Evolutionary conservation across 37 sponge, comb jelly and placozoan genomes (phyloP).

Genomic region (Dysidea cf. avara): DNA sequence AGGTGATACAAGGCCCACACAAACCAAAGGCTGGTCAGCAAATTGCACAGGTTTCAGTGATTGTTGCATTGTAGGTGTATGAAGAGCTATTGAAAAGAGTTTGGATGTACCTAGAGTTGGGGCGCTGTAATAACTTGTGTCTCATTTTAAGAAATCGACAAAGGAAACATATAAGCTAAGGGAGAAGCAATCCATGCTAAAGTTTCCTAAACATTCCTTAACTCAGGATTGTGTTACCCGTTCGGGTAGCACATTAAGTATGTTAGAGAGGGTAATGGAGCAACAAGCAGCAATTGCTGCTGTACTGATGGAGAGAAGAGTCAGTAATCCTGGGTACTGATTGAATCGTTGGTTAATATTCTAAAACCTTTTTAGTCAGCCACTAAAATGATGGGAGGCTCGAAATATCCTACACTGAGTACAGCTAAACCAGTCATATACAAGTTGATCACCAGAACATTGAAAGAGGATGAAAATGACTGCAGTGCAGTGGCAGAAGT

Average conservation of each 20-base stretch:
- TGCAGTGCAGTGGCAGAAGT: not conserved
- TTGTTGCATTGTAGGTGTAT: too few relatives aligned
- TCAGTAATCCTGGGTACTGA: not conserved
- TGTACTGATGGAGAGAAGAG: conserved; percentile 2
- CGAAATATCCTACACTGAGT: conserved; percentile 1
- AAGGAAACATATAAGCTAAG: conserved; percentile 18
- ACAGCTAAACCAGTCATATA: not conserved
- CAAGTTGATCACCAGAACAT: not conserved
- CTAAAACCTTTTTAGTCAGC: not conserved
- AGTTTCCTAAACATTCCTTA: conserved; percentile 10
- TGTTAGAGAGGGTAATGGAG: conserved; percentile 14
- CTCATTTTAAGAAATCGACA: conserved; percentile 8
- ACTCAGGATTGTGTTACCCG: conserved; percentile 16
- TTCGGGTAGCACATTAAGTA: conserved; percentile 23
- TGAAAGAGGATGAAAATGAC: conserved; percentile 7
- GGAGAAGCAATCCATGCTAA: conserved; percentile 7
- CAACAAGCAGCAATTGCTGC: conserved; percentile 39
- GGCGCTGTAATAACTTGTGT: too few relatives aligned
- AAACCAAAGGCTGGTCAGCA: too few relatives aligned
- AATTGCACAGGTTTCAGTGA: too few relatives aligned
- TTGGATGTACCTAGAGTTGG: not conserved
- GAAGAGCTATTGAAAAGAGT: not conserved
- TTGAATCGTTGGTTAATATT: not conserved
- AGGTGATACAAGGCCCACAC: too few relatives aligned
- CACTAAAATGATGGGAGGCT: not conserved